These are phyloP conservation scores for Pampus argenteus DNA, from an alignment of 2,797 vertebrate genomes.

Conservation along the genomic window DNA sequence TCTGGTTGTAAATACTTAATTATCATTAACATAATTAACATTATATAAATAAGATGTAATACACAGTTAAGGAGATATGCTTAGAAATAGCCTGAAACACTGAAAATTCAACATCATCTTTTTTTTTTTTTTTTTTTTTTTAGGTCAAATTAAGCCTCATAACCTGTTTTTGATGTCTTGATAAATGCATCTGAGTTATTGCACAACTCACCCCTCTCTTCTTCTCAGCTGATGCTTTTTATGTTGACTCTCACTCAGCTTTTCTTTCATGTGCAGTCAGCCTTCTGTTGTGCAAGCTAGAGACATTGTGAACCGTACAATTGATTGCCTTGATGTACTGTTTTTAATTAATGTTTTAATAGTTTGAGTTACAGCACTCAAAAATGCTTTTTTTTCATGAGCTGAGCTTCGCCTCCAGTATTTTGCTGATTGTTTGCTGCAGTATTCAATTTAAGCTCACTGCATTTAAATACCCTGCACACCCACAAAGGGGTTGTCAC, in stretches of 20 bases:
- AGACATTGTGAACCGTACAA: neutral
- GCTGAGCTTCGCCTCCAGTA: too few species aligned
- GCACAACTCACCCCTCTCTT: neutral
- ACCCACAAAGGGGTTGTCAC: neutral
- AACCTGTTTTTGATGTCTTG: neutral
- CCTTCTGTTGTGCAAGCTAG: neutral
- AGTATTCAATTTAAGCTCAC: too few species aligned
- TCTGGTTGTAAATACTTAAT: neutral
- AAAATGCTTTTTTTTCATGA: neutral
- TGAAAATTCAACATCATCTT: too few species aligned
- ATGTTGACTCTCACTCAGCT: neutral
- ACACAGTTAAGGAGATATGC: too few species aligned
- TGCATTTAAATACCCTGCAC: neutral
- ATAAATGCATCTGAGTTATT: constrained; percentile 1
- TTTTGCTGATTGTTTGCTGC: too few species aligned
- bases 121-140: too few species aligned
- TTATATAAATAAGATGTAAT: neutral
- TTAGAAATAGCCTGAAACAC: neutral
- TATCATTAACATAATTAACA: too few species aligned
- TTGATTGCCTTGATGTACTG: neutral
- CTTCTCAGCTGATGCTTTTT: neutral
- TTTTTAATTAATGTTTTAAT: neutral
- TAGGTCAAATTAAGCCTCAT: neutral
- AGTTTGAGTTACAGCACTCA: neutral
- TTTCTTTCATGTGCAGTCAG: neutral